A percentile compares a stretch with the other conserved stretches of the same genome.
These are phyloP conservation scores for Amiota mariae DNA, from an alignment of 2,888 invertebrate genomes.

Conservation along the genomic window DNA sequence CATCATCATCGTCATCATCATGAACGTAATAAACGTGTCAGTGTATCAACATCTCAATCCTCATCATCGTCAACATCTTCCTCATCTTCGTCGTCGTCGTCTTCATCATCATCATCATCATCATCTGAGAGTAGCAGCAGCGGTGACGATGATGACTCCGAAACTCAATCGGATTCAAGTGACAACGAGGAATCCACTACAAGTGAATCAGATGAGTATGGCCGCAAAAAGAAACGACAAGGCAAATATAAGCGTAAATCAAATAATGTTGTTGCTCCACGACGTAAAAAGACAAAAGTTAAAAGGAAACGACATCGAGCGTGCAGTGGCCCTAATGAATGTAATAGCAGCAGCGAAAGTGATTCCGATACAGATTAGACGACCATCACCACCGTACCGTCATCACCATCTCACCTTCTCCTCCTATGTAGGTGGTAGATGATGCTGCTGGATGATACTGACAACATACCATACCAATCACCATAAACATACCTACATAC, in stretches of 20 bases:
- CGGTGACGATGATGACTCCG: constrained; percentile 39
- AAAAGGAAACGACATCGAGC: constrained; percentile 66
- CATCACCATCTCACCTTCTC: too few species aligned
- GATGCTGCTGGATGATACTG: too few species aligned
- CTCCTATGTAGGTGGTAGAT: too few species aligned
- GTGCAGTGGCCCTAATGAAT: constrained; percentile 57
- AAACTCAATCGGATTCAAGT: constrained; percentile 67
- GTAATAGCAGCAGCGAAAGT: constrained; percentile 61
- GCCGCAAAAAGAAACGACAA: constrained; percentile 67
- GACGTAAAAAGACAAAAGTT: constrained; percentile 67
- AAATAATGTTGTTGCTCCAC: constrained; percentile 55
- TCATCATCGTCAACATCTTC: constrained; percentile 33
- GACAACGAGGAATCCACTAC: constrained; percentile 72
- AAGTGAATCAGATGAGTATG: constrained; percentile 67
- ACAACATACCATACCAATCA: too few species aligned
- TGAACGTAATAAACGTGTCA: constrained; percentile 10
- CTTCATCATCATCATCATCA: constrained; percentile 33
- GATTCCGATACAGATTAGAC: constrained; percentile 62
- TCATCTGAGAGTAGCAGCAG: constrained; percentile 18
- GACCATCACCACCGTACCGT: too few species aligned
- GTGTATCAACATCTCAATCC: constrained; percentile 36
- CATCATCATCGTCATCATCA: neutral
- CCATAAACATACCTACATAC: too few species aligned
- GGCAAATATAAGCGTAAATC: constrained; percentile 71
- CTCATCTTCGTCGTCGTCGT: constrained; percentile 40